A percentile compares a stretch with the other conserved stretches of the same genome.
Conservation (phyloP, 2,113 vertebrate genomes). For the Apodemus speciosus region DNA sequence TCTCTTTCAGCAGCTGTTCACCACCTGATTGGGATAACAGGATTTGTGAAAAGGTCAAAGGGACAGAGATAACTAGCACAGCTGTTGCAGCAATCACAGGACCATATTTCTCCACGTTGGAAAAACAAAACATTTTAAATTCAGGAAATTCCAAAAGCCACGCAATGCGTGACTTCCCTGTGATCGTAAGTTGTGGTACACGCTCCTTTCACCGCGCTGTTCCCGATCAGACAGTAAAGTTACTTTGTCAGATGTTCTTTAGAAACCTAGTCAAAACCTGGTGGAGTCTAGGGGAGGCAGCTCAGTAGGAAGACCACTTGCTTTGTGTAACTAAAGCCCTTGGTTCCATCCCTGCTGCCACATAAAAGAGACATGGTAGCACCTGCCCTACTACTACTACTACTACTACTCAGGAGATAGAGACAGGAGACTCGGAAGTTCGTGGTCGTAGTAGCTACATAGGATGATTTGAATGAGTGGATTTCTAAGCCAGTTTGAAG, state of each 20-base stretch:
- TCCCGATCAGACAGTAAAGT: background rate
- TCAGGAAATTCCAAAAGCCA: conserved; percentile 17
- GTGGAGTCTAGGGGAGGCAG: background rate
- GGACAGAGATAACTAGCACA: conserved; percentile 57
- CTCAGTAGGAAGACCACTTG: background rate
- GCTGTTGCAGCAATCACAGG: conserved; percentile 61
- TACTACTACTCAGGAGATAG: background rate
- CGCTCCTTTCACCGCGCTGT: conserved; percentile 23
- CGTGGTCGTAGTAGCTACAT: background rate
- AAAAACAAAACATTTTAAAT: conserved; percentile 65
- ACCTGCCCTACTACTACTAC: background rate
- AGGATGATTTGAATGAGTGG: no score
- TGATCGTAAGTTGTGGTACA: conserved; percentile 55
- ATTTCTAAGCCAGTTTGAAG: background rate
- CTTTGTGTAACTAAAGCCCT: background rate
- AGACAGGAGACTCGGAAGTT: background rate
- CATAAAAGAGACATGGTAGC: background rate
- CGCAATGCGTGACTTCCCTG: background rate
- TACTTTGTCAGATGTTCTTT: conserved; percentile 48
- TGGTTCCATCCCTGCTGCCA: no score
- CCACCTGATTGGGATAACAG: conserved; percentile 69
- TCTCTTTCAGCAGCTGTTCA: conserved; percentile 67
- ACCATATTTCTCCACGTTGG: conserved; percentile 53
- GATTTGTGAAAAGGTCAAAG: conserved; percentile 71
- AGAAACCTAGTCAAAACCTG: conserved; percentile 48